These are phyloP conservation scores for Drosophila greeni DNA, from an alignment of 2,888 invertebrate species.

Conservation along the genomic window DNA sequence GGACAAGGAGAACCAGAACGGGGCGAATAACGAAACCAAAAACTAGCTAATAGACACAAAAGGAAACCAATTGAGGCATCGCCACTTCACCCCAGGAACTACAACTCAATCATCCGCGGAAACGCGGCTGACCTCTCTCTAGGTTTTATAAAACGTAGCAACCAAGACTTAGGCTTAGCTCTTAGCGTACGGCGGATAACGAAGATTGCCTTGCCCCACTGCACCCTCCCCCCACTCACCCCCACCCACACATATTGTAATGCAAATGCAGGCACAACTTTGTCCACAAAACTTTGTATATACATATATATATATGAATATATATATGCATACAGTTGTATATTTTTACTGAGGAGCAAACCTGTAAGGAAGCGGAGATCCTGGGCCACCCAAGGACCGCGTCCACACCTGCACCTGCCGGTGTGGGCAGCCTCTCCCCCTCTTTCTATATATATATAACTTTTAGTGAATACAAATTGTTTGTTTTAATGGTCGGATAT, in stretches of 20 bases:
- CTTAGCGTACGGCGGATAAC: conserved; percentile 32
- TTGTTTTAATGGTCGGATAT: conserved; percentile 53
- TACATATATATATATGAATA: conserved; percentile 21
- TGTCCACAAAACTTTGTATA: conserved; percentile 31
- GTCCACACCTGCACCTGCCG: neutral
- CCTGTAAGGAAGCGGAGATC: conserved; percentile 8
- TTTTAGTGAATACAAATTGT: conserved; percentile 33
- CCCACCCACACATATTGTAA: conserved; percentile 16
- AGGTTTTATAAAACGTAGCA: conserved; percentile 39
- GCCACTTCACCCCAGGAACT: conserved; percentile 1
- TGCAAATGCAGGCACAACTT: conserved; percentile 41
- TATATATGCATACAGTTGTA: conserved; percentile 19
- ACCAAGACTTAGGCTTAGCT: conserved; percentile 62
- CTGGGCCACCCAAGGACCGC: conserved; percentile 7
- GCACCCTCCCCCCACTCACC: neutral
- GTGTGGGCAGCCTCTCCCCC: conserved; percentile 1
- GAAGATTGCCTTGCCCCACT: conserved; percentile 9
- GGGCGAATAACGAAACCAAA: conserved; percentile 57
- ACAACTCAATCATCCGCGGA: conserved; percentile 20
- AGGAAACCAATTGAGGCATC: conserved; percentile 8
- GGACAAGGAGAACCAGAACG: conserved; percentile 28
- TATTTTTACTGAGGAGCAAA: conserved; percentile 33
- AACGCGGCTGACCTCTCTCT: conserved; percentile 47
- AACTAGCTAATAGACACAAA: conserved; percentile 53
- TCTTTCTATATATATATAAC: conserved; percentile 22